These are phyloP conservation scores for Dendrocincla tyrannina DNA, from an alignment of 2,797 vertebrate species.

Conservation along the genomic window DNA sequence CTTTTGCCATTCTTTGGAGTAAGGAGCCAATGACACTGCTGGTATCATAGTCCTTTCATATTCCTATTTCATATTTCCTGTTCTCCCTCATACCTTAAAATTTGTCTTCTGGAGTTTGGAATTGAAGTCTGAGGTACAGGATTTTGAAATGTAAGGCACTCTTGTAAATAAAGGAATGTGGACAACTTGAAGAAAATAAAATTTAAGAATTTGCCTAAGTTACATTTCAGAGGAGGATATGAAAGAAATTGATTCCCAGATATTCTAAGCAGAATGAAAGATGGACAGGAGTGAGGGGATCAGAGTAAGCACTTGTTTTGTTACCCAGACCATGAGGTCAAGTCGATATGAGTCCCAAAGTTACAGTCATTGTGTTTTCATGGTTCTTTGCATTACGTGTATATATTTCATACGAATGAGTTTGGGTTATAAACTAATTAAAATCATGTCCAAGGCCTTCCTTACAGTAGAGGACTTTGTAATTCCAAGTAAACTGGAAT, in stretches of 20 bases:
- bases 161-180: not conserved
- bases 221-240: not conserved
- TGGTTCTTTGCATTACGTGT: not conserved
- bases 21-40: not conserved
- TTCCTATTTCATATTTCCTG: no score
- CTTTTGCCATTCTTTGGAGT: not conserved
- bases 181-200: not conserved
- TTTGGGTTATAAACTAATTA: not conserved
- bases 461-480: not conserved
- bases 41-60: not conserved
- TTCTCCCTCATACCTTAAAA: not conserved
- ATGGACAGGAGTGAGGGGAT: not conserved
- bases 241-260: not conserved
- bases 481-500: not conserved
- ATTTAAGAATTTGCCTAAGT: not conserved
- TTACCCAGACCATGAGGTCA: not conserved
- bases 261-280: not conserved
- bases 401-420: not conserved
- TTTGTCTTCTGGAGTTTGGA: not conserved
- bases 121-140: not conserved
- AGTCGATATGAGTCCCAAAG: not conserved
- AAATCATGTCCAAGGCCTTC: not conserved
- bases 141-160: not conserved
- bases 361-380: not conserved
- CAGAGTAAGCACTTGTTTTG: not conserved